Evolutionary conservation across 1,140 invertebrate genomes (phyloP).

Genomic region (Stratiolaelaps scimitus): DNA sequence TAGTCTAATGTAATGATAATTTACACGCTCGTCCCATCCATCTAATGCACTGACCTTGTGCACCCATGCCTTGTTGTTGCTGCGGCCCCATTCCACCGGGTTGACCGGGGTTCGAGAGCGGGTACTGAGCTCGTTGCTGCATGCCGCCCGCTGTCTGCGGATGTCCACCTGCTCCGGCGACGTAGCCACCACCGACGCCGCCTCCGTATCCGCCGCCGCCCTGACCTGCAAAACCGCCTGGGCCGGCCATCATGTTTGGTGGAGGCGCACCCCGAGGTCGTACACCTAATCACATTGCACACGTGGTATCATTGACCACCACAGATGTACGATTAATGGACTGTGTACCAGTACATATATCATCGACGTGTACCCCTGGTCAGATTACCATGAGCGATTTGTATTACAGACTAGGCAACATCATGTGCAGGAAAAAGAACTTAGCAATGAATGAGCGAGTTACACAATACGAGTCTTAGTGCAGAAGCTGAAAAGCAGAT

Average conservation of each 20-base stretch:
- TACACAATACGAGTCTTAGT: too few species aligned
- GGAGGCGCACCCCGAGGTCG: slow-evolving; percentile 16
- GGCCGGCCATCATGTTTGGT: slow-evolving; percentile 16
- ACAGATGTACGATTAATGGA: too few species aligned
- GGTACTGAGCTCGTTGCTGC: background rate
- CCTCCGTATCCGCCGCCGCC: background rate
- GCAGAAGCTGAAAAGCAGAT: too few species aligned
- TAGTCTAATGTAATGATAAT: too few species aligned
- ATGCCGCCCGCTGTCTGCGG: background rate
- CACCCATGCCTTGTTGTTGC: background rate
- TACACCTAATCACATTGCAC: background rate
- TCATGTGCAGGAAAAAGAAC: too few species aligned
- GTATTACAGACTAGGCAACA: slow-evolving; percentile 1
- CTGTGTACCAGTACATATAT: too few species aligned
- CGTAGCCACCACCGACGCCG: background rate
- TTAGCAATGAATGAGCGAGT: too few species aligned
- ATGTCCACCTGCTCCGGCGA: background rate
- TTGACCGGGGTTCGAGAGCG: background rate
- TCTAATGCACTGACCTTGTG: too few species aligned
- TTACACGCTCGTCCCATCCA: too few species aligned
- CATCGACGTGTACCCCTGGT: too few species aligned
- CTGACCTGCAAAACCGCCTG: slow-evolving; percentile 1
- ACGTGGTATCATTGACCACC: background rate
- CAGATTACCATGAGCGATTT: background rate
- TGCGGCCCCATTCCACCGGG: background rate